Percentiles rank a stretch among this genome's conserved stretches.
These are phyloP conservation scores for Hippoglossus hippoglossus DNA, from an alignment of 2,797 vertebrate species.

Conservation along the genomic window DNA sequence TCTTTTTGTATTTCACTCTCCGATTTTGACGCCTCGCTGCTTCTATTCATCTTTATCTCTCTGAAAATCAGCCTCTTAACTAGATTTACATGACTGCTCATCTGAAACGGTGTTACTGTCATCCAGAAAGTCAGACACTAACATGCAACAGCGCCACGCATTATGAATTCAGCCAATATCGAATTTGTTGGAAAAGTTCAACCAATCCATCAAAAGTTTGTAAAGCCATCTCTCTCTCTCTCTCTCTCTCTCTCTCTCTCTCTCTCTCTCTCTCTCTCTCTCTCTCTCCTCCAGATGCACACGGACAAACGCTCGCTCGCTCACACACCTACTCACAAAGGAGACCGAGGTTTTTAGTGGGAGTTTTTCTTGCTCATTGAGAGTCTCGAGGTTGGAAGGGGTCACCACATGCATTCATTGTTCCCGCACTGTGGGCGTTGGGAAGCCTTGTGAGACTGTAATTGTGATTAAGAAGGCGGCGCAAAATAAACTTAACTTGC, in stretches of 20 bases:
- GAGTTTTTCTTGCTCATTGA: slow-evolving; percentile 54
- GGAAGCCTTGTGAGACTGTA: slow-evolving; percentile 45
- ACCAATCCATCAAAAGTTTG: slow-evolving; percentile 41
- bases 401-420: slow-evolving; percentile 48
- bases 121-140: slow-evolving; percentile 19
- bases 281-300: not conserved
- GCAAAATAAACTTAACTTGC: slow-evolving; percentile 32
- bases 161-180: slow-evolving; percentile 1
- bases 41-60: slow-evolving; percentile 5
- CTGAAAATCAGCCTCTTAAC: not conserved
- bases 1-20: not conserved
- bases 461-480: slow-evolving; percentile 35
- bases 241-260: not conserved
- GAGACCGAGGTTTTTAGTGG: slow-evolving; percentile 39
- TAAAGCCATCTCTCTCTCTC: not conserved
- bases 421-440: slow-evolving; percentile 41
- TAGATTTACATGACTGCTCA: slow-evolving; percentile 14
- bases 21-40: not conserved
- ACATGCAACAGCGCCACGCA: not conserved
- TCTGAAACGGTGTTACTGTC: slow-evolving; percentile 14
- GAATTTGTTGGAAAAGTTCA: slow-evolving; percentile 28
- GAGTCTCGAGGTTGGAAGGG: slow-evolving; percentile 42
- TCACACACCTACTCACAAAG: slow-evolving; percentile 36
- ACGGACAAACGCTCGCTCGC: slow-evolving; percentile 6
- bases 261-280: not conserved